Percentiles rank a stretch among this genome's conserved stretches.
phyloP scores from a whole-genome alignment of 2,888 invertebrate genomes.

The Campoletis raptor region DNA sequence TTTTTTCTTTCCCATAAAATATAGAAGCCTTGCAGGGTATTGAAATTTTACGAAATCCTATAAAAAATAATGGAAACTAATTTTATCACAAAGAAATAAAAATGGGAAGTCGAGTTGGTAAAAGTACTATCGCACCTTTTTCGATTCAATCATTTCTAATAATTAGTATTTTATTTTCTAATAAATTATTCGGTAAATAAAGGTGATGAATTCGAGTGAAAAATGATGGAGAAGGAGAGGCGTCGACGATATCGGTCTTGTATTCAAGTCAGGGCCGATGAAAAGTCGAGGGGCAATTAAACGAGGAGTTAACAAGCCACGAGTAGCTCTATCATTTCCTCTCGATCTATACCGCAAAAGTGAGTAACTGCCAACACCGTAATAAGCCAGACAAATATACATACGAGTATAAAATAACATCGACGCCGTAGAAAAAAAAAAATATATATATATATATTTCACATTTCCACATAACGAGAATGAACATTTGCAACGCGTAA shows the following conservation, averaged over 20 bases:
- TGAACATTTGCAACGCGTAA: slow-evolving; percentile 58
- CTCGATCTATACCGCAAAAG: slow-evolving; percentile 80
- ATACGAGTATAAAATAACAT: slow-evolving; percentile 12
- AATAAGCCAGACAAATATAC: slow-evolving; percentile 74
- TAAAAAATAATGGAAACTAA: not conserved
- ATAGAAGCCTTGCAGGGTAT: not conserved
- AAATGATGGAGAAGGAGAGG: slow-evolving; percentile 53
- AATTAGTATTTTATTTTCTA: not conserved
- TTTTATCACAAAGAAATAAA: not conserved
- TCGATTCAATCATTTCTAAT: not conserved
- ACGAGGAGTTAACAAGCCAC: slow-evolving; percentile 82
- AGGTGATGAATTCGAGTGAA: slow-evolving; percentile 35
- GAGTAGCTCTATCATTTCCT: slow-evolving; percentile 82
- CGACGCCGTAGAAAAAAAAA: not conserved
- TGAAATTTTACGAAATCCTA: not conserved
- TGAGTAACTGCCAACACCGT: slow-evolving; percentile 76
- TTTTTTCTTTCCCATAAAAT: not conserved
- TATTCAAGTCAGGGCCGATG: slow-evolving; percentile 78
- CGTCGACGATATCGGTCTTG: slow-evolving; percentile 75
- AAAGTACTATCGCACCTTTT: not conserved
- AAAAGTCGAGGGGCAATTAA: slow-evolving; percentile 82
- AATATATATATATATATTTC: not conserved
- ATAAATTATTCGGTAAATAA: not conserved
- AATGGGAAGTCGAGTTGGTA: not conserved
- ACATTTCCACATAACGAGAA: slow-evolving; percentile 20